phyloP scores from a whole-genome alignment of 2,797 vertebrate species.

The Acanthis flammea region DNA sequence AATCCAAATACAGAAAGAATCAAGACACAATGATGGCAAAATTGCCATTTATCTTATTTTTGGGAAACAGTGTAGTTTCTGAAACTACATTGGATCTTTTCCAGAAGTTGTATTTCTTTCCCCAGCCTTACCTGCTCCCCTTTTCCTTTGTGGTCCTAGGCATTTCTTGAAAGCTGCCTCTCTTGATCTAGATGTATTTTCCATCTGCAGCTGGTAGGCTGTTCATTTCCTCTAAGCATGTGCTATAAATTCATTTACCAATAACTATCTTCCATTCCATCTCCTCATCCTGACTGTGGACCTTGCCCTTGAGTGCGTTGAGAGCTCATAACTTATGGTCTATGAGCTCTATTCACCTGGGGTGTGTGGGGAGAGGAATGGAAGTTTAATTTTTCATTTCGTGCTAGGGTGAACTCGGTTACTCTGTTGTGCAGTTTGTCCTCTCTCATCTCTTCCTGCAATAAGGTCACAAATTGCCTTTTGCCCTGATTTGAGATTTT shows the following conservation, averaged over 20 bases:
- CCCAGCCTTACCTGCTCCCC: not conserved
- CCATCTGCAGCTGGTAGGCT: not conserved
- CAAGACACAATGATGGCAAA: not conserved
- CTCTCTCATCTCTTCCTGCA: not conserved
- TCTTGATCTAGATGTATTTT: not conserved
- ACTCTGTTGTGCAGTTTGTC: not conserved
- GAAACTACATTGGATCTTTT: not conserved
- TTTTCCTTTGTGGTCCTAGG: not conserved
- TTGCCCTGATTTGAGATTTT: not conserved
- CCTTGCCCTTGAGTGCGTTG: not conserved
- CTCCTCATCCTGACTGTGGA: not conserved
- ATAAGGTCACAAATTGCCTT: not conserved
- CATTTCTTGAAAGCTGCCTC: not conserved
- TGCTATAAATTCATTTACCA: not conserved
- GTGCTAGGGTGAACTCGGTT: not conserved
- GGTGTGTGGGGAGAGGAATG: not conserved
- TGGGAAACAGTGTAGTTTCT: not conserved
- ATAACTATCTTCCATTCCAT: not conserved
- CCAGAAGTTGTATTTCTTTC: not conserved
- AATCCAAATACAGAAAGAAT: not conserved
- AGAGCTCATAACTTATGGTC: not conserved
- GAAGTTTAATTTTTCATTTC: not conserved
- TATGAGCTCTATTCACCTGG: not conserved
- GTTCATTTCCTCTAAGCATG: not conserved
- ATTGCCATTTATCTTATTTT: not conserved